Conservation (phyloP, 2,113 vertebrate species). For the Phylloscopus trochilus region DNA sequence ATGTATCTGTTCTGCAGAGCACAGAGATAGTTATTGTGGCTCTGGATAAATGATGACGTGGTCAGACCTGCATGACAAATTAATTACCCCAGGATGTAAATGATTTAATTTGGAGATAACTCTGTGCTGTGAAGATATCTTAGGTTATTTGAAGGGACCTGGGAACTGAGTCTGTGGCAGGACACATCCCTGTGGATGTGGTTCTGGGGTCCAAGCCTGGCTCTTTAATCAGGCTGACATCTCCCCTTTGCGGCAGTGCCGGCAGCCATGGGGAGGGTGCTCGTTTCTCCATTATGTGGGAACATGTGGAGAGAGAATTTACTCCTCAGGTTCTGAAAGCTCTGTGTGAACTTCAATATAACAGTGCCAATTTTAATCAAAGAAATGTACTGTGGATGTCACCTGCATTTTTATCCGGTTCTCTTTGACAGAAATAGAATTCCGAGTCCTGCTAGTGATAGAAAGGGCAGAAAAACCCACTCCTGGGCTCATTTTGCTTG, state of each 20-base stretch:
- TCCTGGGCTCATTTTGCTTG: constrained; percentile 44
- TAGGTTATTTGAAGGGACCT: neutral
- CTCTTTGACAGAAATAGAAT: constrained; percentile 46
- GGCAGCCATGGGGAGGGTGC: neutral
- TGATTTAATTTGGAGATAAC: neutral
- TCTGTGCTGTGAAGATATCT: neutral
- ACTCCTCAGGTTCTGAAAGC: neutral
- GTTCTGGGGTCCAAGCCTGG: neutral
- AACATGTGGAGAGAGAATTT: constrained; percentile 1
- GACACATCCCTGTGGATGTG: neutral
- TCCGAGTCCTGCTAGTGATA: neutral
- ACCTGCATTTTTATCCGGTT: constrained; percentile 53
- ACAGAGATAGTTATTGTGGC: neutral
- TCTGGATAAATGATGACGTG: neutral
- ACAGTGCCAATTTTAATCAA: constrained; percentile 37
- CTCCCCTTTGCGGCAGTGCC: neutral
- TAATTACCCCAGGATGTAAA: neutral
- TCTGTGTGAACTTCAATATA: neutral
- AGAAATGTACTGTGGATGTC: constrained; percentile 29
- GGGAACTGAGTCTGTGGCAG: neutral
- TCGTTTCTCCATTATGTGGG: neutral
- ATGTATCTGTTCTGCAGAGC: neutral
- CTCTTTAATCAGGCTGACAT: neutral
- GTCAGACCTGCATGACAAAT: neutral
- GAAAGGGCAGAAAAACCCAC: constrained; percentile 5